Evolutionary conservation across 2,797 vertebrate species (phyloP), one percentile per base, ranked within the genome.

Genomic region (Lacerta agilis): DNA sequence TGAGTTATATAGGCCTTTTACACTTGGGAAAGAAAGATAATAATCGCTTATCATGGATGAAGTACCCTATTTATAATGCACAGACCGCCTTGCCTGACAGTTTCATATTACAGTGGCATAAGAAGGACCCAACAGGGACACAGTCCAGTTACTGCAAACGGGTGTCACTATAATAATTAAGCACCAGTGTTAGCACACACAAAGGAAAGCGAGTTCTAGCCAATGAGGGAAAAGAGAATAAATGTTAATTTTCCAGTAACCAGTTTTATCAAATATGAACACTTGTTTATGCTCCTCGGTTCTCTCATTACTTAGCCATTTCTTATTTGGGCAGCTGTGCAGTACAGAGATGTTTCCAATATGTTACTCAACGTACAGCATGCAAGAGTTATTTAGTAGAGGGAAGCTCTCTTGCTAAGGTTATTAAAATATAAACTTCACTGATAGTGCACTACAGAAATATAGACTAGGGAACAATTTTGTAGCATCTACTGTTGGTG

Each of bases 11-110:
- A 94, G 94, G 93, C 55, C 92, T 96, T 95, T 95, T 94, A 90
- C 96, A 96, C 96, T 92, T 94, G 97, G 97, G 96, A 95, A 96
- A 96, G 96, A 96, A 97, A 95, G 96, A 97, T 96, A 97, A 97
- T 97, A 95, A 96, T 96, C 77, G 23, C 95, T 97, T 97, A 92
- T 96, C 97, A 96, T 92, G 96, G 97, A 96, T 96, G 95, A 97
- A 97, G 95, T 97, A 93, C 93, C 94, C 96, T 96, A 97, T 97
- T 96, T 96, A 92, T 97, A 97, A 96, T 92, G 96, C 88, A 94
- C 94, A 93, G 92, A n/a, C 95, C 2, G 93, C 95, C 94, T 89
- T 94, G 95, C 91, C 95, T 97, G 97, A 96, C 97, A 97, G 95
- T 96, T 97, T 94, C 95, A 93, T 96, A 97, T 96, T 96, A 92